Evolutionary conservation across 1,140 invertebrate genomes (phyloP).

Genomic region (Hirudo medicinalis): DNA sequence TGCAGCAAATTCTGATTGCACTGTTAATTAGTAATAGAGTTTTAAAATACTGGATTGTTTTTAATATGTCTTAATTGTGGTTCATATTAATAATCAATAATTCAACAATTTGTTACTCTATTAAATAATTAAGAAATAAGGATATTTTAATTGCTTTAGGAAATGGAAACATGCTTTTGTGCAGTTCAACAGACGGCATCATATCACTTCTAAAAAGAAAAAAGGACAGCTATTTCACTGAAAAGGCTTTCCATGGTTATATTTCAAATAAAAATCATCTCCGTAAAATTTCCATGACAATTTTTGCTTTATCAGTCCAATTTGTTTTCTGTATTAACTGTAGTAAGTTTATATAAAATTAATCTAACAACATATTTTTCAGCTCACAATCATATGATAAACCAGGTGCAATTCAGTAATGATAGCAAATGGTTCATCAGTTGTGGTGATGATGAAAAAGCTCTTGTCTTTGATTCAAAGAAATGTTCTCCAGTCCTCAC

Average conservation of each 20-base stretch:
- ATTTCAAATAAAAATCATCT: neutral
- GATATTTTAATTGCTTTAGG: neutral
- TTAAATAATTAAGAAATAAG: neutral
- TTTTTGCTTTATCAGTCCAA: neutral
- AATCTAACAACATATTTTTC: neutral
- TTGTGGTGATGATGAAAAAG: slow-evolving; percentile 34
- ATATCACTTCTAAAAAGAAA: too few relatives aligned
- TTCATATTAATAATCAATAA: too few relatives aligned
- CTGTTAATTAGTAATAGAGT: too few relatives aligned
- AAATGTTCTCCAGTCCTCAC: neutral
- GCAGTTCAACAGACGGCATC: too few relatives aligned
- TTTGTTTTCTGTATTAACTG: neutral
- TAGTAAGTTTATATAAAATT: neutral
- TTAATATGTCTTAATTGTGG: too few relatives aligned
- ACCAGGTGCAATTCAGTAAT: slow-evolving; percentile 32
- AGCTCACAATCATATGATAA: slow-evolving; percentile 32
- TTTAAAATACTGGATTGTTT: too few relatives aligned
- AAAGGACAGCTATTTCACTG: too few relatives aligned
- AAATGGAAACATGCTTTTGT: too few relatives aligned
- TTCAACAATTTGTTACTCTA: too few relatives aligned
- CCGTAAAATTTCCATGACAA: neutral
- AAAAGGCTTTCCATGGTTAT: too few relatives aligned
- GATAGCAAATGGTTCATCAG: slow-evolving; percentile 32
- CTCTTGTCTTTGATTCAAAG: slow-evolving; percentile 28
- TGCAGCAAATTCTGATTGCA: too few relatives aligned